A percentile compares a stretch with the other conserved stretches of the same genome.
These are phyloP conservation scores for Agelastica alni DNA, from an alignment of 2,888 invertebrate species.

Conservation along the genomic window DNA sequence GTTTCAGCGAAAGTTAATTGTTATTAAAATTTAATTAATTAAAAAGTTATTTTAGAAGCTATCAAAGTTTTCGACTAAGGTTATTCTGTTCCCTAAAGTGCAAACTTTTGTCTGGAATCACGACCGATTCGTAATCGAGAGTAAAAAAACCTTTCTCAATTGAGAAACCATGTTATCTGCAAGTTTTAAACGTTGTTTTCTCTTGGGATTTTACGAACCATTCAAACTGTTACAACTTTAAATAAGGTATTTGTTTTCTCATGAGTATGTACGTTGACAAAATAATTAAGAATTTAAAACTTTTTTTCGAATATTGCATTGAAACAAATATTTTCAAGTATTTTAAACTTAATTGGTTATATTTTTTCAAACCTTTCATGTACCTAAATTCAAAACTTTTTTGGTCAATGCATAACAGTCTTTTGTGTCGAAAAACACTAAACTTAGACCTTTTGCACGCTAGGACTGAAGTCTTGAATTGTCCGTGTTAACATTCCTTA, in stretches of 20 bases:
- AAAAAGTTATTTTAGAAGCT: constrained; percentile 7
- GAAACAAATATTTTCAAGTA: no score
- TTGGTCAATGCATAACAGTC: no score
- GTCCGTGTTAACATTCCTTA: no score
- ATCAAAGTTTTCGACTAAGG: constrained; percentile 4
- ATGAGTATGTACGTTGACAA: no score
- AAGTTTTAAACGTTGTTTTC: constrained; percentile 6
- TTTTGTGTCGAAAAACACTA: no score
- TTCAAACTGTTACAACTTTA: constrained; percentile 11
- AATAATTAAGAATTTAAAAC: no score
- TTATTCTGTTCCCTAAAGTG: constrained; percentile 7
- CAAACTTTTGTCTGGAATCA: constrained; percentile 16
- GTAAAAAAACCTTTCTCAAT: constrained; percentile 3
- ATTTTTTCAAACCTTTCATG: no score
- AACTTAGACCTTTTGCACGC: no score
- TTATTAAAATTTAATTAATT: background rate
- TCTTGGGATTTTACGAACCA: constrained; percentile 3
- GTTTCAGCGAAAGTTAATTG: background rate
- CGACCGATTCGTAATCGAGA: background rate
- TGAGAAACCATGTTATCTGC: constrained; percentile 11
- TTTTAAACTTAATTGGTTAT: no score
- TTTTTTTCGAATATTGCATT: no score
- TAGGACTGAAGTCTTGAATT: no score
- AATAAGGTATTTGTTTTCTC: background rate
- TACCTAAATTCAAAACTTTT: no score